A percentile compares a stretch with the other conserved stretches of the same genome.
Evolutionary conservation across 2,888 invertebrate genomes (phyloP).

Genomic region (Schrankia costaestrigalis): DNA sequence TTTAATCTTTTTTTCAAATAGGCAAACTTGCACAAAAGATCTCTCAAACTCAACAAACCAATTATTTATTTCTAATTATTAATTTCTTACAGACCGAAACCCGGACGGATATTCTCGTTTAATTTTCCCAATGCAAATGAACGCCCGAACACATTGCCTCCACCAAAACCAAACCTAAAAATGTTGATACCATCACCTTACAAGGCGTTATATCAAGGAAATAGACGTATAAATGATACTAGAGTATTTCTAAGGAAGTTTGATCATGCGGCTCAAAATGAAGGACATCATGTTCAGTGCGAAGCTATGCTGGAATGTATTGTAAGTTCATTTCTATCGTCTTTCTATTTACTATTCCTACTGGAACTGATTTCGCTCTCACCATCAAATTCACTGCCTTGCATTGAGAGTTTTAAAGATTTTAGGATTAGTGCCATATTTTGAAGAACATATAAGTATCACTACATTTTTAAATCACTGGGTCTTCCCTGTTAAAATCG

Average conservation of each 20-base stretch:
- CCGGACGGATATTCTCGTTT: slow-evolving; percentile 5
- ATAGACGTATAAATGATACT: slow-evolving; percentile 34
- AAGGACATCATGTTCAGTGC: slow-evolving; percentile 44
- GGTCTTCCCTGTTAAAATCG: too few species aligned
- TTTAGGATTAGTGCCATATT: too few species aligned
- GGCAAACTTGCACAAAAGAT: not conserved
- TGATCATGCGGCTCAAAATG: slow-evolving; percentile 28
- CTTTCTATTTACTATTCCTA: too few species aligned
- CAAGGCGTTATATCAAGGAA: slow-evolving; percentile 51
- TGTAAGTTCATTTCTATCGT: slow-evolving; percentile 35
- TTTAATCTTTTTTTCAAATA: not conserved
- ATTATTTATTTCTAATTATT: not conserved
- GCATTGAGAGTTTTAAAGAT: too few species aligned
- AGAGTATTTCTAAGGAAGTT: slow-evolving; percentile 49
- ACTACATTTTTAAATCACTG: too few species aligned
- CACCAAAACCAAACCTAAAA: slow-evolving; percentile 11
- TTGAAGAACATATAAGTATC: too few species aligned
- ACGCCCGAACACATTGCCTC: slow-evolving; percentile 43
- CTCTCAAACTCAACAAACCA: not conserved
- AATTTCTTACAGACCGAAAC: slow-evolving; percentile 25
- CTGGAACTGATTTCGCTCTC: too few species aligned
- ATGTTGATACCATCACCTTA: slow-evolving; percentile 29
- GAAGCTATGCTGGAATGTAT: slow-evolving; percentile 47
- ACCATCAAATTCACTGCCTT: too few species aligned
- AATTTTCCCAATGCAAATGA: slow-evolving; percentile 9